Evolutionary conservation across 1,140 invertebrate genomes (phyloP), one percentile per base, ranked within the genome.

Genomic region (Bombus pascuorum): DNA sequence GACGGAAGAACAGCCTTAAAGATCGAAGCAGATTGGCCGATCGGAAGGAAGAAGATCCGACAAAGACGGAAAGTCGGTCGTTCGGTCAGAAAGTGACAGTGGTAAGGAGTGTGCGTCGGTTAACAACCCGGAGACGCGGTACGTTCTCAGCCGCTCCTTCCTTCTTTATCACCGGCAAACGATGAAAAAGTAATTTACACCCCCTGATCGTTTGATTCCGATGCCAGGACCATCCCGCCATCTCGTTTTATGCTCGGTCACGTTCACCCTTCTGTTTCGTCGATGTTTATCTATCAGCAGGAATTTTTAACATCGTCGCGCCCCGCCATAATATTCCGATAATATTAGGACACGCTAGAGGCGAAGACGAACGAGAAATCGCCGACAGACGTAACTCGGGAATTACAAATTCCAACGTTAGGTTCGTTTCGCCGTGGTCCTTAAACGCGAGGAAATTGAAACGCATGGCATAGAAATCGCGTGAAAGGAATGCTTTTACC

Each of bases 31-130:
- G 85, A 90, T 91, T 89, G 87, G 89, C 73, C 77, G 81, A 44
- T 34, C 39, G 37, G 32, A n/a, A 32, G 39, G 42, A 66, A 62
- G 70, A 66, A 80, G 70, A 70, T 10, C 32, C 10, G 47, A 90
- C 71, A 66, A 85, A 78, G 86, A 81, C 37, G 34, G 82, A 88
- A 88, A 87, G 81, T 88, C 87, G 85, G 86, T 86, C 84, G 89
- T 88, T 86, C 89, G 90, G 90, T 83, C 79, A 73, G 85, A 86
- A 85, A 90, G 83, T 81, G 89, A 86, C 86, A 88, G 84, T 89
- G 87, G 81, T 90, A 83, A 84, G 82, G 82, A 44, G 66, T 9
- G 53, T 28, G 42, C 42, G 44, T 32, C 57, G 65, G 42, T 42
- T 72, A 72, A 80, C 47, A 68, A 53, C 12, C 28, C 47, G 76